Evolutionary conservation across 2,888 invertebrate genomes (phyloP).

Genomic region (Muscina levida): DNA sequence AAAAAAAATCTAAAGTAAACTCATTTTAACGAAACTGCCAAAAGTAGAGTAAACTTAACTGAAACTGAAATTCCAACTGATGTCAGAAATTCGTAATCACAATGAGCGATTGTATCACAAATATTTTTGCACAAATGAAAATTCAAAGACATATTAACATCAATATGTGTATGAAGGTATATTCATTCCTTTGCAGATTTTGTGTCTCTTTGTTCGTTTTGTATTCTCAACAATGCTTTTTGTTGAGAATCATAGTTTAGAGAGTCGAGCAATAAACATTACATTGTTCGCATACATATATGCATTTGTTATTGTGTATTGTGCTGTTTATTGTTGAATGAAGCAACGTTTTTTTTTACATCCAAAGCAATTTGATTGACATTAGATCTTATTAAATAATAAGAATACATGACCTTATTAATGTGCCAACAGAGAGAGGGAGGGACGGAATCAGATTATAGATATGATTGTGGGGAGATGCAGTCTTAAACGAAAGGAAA

Average conservation of each 20-base stretch:
- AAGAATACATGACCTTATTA: constrained; percentile 8
- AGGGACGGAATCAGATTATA: too few species aligned
- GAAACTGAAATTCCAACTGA: not conserved
- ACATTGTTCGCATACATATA: not conserved
- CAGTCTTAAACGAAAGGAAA: too few species aligned
- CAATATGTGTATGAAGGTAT: too few species aligned
- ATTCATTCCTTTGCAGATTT: too few species aligned
- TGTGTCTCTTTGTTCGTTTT: too few species aligned
- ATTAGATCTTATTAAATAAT: constrained; percentile 12
- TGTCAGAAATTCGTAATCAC: not conserved
- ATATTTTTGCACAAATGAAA: not conserved
- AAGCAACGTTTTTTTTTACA: not conserved
- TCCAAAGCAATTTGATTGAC: not conserved
- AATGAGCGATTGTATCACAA: not conserved
- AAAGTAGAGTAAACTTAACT: not conserved
- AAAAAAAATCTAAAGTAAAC: not conserved
- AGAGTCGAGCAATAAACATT: not conserved
- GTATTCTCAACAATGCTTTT: too few species aligned
- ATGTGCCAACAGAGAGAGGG: too few species aligned
- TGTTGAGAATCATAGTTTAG: not conserved
- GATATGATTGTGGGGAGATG: too few species aligned
- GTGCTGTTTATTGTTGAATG: not conserved
- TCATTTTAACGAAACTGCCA: not conserved
- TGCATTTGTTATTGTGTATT: not conserved
- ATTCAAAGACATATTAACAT: too few species aligned